Conservation (phyloP, 2,113 vertebrate genomes). For the Saguinus midas region DNA sequence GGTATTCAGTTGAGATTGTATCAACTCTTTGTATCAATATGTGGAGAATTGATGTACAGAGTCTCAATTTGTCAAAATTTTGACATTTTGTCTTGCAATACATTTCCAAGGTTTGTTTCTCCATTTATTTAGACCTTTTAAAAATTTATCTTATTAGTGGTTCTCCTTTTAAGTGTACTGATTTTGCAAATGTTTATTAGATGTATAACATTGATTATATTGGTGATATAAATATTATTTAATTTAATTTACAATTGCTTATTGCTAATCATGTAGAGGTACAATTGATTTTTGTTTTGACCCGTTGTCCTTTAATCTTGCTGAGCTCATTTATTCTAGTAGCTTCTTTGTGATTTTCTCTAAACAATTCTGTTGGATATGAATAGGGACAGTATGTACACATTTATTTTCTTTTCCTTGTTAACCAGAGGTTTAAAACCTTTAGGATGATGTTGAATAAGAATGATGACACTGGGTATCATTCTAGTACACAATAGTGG, state of each 20-base stretch:
- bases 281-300: too few relatives aligned
- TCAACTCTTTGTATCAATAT: too few relatives aligned
- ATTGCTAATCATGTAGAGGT: too few relatives aligned
- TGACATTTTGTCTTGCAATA: too few relatives aligned
- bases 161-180: not conserved
- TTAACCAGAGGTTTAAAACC: not conserved
- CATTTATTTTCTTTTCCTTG: not conserved
- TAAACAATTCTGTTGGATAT: not conserved
- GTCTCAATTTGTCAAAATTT: too few relatives aligned
- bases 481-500: not conserved
- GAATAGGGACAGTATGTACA: not conserved
- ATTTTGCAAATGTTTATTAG: not conserved
- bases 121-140: too few relatives aligned
- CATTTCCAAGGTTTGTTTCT: too few relatives aligned
- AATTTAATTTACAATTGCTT: not conserved
- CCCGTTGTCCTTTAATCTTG: too few relatives aligned
- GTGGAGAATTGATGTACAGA: too few relatives aligned
- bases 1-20: too few relatives aligned
- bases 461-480: not conserved
- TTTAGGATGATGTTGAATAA: too few relatives aligned
- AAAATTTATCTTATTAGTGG: not conserved
- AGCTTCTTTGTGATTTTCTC: not conserved
- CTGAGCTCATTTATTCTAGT: too few relatives aligned
- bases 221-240: not conserved
- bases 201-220: not conserved